Base-by-base conservation (phyloP, 2,797 vertebrate genomes). In the Leptodactylus fallax region DNA sequence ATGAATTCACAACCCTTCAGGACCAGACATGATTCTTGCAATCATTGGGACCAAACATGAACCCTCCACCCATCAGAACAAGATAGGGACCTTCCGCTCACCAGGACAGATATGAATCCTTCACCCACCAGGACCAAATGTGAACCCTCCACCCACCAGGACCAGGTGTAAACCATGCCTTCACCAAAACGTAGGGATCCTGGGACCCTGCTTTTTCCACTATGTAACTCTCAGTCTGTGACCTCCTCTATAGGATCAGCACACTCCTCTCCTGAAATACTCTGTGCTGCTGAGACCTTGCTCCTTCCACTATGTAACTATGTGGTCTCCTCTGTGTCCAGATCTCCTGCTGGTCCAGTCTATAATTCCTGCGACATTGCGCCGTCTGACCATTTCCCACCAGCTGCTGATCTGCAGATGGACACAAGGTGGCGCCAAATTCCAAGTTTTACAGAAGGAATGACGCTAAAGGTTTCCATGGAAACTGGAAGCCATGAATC, bases 351-450 rank as follows among this genome's bases (percentile, higher is more conserved):
- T 36, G 36, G 2, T 36, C 36, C 36, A 36, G 36, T 36, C 36
- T 36, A 36, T 4, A 36, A 36, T 36, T 2, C 56, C 56, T 58
- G 14, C 16, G 14, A 58, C 16, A 9, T 25, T 36, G 23, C 69
- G 5, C 21, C 10, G 19, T 74, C 16, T n/a, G 12, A n/a, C 9
- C 6, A 61, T 23, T 25, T 49, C 60, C 45, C 51, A 49, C 10
- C 21, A 36, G 63, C 23, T 69, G 81, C 10, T 3, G 16, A 9
- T 67, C 49, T 67, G 7, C 4, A 2, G 17, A 25, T 8, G 11
- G n/a, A 36, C 86, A 83, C 86, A 65, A 83, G 79, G 58, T 77
- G 86, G 86, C 49, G 67, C 21, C 49, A 58, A 0, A 23, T 36
- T 17, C 12, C 72, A 6, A 69, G 21, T 5, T 16, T 82, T 83